phyloP scores from a whole-genome alignment of 2,797 vertebrate species.

The Triplophysa yarkandensis region DNA sequence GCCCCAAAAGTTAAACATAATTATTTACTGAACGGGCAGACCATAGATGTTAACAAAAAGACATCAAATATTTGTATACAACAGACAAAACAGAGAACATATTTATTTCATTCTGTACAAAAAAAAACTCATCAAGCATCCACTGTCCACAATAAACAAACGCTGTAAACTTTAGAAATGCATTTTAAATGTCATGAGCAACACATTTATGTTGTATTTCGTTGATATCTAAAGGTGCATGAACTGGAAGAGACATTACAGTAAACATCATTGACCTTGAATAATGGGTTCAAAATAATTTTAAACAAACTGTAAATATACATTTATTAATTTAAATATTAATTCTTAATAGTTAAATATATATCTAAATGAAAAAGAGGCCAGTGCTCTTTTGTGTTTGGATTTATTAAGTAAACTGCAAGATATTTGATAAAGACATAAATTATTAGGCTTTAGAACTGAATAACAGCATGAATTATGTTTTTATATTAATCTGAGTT shows the following conservation, averaged over 20 bases:
- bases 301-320: background rate
- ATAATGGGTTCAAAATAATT: background rate
- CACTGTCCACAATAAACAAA: background rate
- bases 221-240: background rate
- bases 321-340: background rate
- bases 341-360: background rate
- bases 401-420: no score
- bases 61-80: conserved; percentile 19
- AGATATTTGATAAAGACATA: no score
- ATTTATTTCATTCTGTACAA: conserved; percentile 1
- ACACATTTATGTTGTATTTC: background rate
- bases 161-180: background rate
- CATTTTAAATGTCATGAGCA: background rate
- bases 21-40: background rate
- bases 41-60: conserved; percentile 13
- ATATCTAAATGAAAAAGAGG: background rate
- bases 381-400: background rate
- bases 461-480: no score
- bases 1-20: no score
- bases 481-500: no score
- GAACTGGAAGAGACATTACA: no score
- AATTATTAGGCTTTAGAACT: no score
- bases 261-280: no score
- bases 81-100: background rate
- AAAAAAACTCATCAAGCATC: background rate